These are phyloP conservation scores for Tetramorium parvispinum DNA, from an alignment of 1,140 invertebrate genomes.

Conservation along the genomic window DNA sequence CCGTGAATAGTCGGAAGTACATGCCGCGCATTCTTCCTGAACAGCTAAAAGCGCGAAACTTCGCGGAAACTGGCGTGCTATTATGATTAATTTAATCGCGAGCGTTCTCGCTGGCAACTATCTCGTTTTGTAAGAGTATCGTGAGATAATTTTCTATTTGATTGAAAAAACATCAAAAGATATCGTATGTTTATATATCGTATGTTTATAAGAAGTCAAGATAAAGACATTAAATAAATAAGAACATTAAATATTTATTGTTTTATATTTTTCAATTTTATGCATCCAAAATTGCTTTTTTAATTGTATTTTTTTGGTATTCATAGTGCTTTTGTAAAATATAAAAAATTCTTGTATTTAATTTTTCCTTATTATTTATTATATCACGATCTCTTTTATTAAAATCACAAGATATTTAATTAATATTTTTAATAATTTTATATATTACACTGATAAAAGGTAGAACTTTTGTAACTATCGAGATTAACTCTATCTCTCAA, in stretches of 20 bases:
- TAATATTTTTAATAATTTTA: not conserved
- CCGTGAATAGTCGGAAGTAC: conserved; percentile 54
- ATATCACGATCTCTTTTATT: not conserved
- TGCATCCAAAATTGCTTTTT: not conserved
- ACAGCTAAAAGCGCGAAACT: conserved; percentile 18
- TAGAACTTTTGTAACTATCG: not conserved
- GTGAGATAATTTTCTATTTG: not conserved
- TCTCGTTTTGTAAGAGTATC: not conserved
- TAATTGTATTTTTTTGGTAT: not conserved
- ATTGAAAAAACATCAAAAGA: not conserved
- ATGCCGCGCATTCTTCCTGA: conserved; percentile 40
- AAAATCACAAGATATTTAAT: not conserved
- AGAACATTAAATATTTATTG: not conserved
- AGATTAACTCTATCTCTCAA: not conserved
- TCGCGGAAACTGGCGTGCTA: conserved; percentile 6
- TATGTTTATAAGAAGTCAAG: not conserved
- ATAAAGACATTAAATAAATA: not conserved
- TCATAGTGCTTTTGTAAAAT: not conserved
- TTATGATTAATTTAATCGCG: conserved; percentile 16
- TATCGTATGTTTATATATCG: not conserved
- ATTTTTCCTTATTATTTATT: not conserved
- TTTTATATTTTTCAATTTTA: not conserved
- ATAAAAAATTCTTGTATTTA: not conserved
- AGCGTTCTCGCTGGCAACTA: not conserved
- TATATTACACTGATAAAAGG: not conserved